phyloP scores from a whole-genome alignment of 2,113 vertebrate genomes.

The Silurus meridionalis region DNA sequence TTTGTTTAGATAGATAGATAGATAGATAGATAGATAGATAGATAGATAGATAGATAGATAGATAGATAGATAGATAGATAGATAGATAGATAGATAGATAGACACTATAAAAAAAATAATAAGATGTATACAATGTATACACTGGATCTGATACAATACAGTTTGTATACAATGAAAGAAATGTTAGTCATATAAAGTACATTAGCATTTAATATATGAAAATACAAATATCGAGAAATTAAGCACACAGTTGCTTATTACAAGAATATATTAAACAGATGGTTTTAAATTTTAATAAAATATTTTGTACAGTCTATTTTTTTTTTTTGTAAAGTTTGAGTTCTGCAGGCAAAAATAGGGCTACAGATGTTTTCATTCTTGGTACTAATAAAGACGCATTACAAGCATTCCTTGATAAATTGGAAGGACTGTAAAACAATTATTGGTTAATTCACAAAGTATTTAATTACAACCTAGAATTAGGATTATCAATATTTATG shows the following conservation, averaged over 20 bases:
- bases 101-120: neutral
- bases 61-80: too few relatives aligned
- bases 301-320: too few relatives aligned
- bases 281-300: neutral
- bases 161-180: neutral
- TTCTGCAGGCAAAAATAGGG: neutral
- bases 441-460: neutral
- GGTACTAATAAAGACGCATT: neutral
- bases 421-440: neutral
- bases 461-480: neutral
- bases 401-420: neutral
- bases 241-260: neutral
- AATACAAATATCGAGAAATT: neutral
- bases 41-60: too few relatives aligned
- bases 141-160: neutral
- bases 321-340: too few relatives aligned
- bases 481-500: neutral
- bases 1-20: too few relatives aligned
- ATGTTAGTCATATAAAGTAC: neutral
- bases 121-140: too few relatives aligned
- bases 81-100: too few relatives aligned
- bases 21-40: neutral
- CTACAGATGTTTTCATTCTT: neutral
- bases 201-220: neutral
- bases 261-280: neutral